These are phyloP conservation scores for Lydus trimaculatus DNA, from an alignment of 2,888 invertebrate genomes.

Conservation along the genomic window DNA sequence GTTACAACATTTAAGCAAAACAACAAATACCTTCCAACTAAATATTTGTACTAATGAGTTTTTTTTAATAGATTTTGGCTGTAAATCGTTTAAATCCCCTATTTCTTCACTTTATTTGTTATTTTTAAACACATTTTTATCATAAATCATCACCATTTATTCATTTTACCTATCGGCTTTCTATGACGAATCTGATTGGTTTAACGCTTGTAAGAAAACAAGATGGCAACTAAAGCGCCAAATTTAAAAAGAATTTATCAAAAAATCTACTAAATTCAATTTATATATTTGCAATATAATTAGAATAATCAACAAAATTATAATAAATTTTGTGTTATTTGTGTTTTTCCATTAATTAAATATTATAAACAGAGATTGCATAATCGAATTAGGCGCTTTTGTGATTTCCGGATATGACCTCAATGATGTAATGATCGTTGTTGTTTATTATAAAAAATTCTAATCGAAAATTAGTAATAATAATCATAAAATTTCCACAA, in stretches of 20 bases:
- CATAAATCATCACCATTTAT: slow-evolving; percentile 4
- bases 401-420: background rate
- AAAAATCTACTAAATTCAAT: background rate
- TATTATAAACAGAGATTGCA: no score
- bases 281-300: background rate
- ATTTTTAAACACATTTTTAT: background rate
- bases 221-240: background rate
- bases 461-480: no score
- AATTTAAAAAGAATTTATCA: background rate
- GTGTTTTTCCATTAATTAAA: no score
- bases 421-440: background rate
- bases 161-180: background rate
- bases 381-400: background rate
- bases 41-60: background rate
- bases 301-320: background rate
- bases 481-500: background rate
- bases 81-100: background rate
- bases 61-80: background rate
- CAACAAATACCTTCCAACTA: background rate
- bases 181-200: background rate
- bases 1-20: background rate
- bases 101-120: background rate
- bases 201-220: background rate
- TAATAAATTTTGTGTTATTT: background rate
- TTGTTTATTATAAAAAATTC: no score